Percentiles rank a stretch among this genome's conserved stretches.
phyloP scores from a whole-genome alignment of 1,140 invertebrate genomes.

The Anoplolepis gracilipes region DNA sequence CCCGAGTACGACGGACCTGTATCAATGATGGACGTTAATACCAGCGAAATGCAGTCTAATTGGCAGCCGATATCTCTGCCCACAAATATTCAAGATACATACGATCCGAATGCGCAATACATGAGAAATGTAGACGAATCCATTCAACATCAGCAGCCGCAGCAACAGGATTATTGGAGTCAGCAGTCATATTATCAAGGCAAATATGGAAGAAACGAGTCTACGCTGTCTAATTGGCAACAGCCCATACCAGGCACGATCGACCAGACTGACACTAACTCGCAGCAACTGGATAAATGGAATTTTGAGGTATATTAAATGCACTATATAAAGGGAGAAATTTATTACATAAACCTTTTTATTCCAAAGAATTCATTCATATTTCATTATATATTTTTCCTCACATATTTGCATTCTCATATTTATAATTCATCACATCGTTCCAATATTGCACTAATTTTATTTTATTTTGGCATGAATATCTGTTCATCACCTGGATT shows the following conservation, averaged over 20 bases:
- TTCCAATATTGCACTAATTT: background rate
- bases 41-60: slow-evolving; percentile 72
- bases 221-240: slow-evolving; percentile 76
- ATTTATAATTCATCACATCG: background rate
- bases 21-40: slow-evolving; percentile 77
- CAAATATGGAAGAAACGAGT: slow-evolving; percentile 74
- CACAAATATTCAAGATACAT: slow-evolving; percentile 74
- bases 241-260: slow-evolving; percentile 69
- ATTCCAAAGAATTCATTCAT: slow-evolving; percentile 16
- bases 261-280: slow-evolving; percentile 76
- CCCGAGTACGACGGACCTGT: slow-evolving; percentile 74
- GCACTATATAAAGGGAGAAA: background rate
- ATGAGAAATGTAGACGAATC: slow-evolving; percentile 68
- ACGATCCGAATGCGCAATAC: slow-evolving; percentile 75
- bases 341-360: background rate
- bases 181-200: slow-evolving; percentile 82
- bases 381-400: background rate
- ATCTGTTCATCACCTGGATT: background rate
- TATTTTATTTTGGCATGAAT: background rate
- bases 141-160: slow-evolving; percentile 78
- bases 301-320: slow-evolving; percentile 82
- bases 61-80: slow-evolving; percentile 81
- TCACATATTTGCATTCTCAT: background rate
- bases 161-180: slow-evolving; percentile 83
- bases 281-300: slow-evolving; percentile 80